A percentile compares a stretch with the other conserved stretches of the same genome.
These are phyloP conservation scores for Drosophila grimshawi DNA, from an alignment of 1,140 invertebrate genomes.

Conservation along the genomic window DNA sequence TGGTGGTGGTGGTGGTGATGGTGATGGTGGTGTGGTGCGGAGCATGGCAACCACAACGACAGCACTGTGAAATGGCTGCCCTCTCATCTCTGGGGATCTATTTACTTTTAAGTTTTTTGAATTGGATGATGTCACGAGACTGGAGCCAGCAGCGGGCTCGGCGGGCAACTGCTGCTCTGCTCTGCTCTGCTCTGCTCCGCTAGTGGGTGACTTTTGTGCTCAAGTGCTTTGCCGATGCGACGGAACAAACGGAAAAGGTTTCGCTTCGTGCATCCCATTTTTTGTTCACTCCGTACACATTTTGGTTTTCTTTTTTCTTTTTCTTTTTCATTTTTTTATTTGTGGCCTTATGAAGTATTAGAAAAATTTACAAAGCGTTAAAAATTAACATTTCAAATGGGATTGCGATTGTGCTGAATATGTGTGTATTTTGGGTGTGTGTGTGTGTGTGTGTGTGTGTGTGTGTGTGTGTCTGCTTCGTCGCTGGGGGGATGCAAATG, in stretches of 20 bases:
- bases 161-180: neutral
- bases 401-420: slow-evolving; percentile 39
- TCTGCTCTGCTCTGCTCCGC: neutral
- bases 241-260: slow-evolving; percentile 56
- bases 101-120: slow-evolving; percentile 81
- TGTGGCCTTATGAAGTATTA: slow-evolving; percentile 68
- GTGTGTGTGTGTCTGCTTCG: slow-evolving; percentile 12
- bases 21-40: neutral
- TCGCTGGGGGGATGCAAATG: slow-evolving; percentile 67
- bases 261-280: slow-evolving; percentile 17
- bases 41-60: slow-evolving; percentile 24
- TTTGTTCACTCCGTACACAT: neutral
- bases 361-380: slow-evolving; percentile 78
- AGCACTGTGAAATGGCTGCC: slow-evolving; percentile 39
- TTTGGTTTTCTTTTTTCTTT: no score
- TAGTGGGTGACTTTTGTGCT: slow-evolving; percentile 59
- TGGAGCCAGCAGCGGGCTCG: slow-evolving; percentile 2
- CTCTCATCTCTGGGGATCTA: slow-evolving; percentile 76
- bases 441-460: slow-evolving; percentile 17
- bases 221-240: slow-evolving; percentile 36
- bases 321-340: slow-evolving; percentile 14
- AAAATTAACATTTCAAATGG: slow-evolving; percentile 81
- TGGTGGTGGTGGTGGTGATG: neutral
- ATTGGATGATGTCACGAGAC: slow-evolving; percentile 78
- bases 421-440: slow-evolving; percentile 7